phyloP scores from a whole-genome alignment of 2,888 invertebrate genomes.

The Torymus auratus region DNA sequence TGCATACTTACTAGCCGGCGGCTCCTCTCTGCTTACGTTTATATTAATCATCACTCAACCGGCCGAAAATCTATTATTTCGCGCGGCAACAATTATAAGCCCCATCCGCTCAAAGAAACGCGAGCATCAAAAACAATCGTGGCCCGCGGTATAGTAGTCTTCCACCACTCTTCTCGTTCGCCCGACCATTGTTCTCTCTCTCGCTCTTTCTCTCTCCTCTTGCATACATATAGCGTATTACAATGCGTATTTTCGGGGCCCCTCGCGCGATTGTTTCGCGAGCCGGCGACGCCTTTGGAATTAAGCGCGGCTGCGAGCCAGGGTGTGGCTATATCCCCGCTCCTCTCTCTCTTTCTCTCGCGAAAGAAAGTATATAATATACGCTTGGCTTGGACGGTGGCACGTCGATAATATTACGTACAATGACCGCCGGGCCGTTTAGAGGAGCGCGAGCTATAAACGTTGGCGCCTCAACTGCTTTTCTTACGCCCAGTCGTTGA shows the following conservation, averaged over 20 bases:
- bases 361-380: slow-evolving; percentile 7
- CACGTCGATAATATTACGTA: no score
- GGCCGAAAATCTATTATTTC: slow-evolving; percentile 8
- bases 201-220: background rate
- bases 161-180: background rate
- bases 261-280: slow-evolving; percentile 58
- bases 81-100: background rate
- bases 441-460: no score
- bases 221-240: background rate
- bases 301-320: slow-evolving; percentile 47
- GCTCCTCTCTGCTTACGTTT: no score
- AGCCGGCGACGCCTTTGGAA: slow-evolving; percentile 53
- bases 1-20: no score
- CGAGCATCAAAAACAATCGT: slow-evolving; percentile 15
- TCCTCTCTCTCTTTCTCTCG: background rate
- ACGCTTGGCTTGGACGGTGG: no score
- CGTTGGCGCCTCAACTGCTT: background rate
- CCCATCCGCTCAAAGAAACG: background rate
- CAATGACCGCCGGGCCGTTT: no score
- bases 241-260: slow-evolving; percentile 45
- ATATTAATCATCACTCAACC: background rate
- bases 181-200: slow-evolving; percentile 34
- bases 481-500: no score
- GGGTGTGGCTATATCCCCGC: slow-evolving; percentile 58
- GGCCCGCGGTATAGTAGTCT: slow-evolving; percentile 22